Evolutionary conservation across 2,113 vertebrate genomes (phyloP), one percentile per base, ranked within the genome.

Genomic region (Laticauda colubrina): DNA sequence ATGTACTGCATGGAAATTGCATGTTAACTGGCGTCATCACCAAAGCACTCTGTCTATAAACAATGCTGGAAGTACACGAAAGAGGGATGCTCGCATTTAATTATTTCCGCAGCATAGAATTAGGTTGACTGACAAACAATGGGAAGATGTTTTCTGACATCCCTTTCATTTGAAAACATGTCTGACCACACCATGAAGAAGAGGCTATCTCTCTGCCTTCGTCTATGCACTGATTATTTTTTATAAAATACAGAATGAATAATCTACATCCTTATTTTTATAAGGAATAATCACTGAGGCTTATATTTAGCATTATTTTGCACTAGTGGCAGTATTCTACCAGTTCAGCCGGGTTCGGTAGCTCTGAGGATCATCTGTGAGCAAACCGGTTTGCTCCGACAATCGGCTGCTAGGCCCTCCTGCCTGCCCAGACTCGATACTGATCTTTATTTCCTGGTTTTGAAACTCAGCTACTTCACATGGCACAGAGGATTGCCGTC

Each of bases 281-380:
- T 59, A 93, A 61, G 15, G n/a, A 93, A 59, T 94, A 94, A 89
- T 51, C 61, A 95, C 18, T 51, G 95, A 48, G 95, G 90, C 34
- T 95, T 29, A 85, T n/a, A 88, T 43, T 89, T 88, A 21, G 34
- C 81, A 81, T 54, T 59, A 9, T 51, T 75, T 88, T 88, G 34
- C 18, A 39, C 7, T 8, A 51, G 48, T 51, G 7, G 48, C 1
- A 0, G 48, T 51, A 51, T 51, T 51, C 48, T 51, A 51, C 48
- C 48, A 51, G 48, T 51, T 51, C 1, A 8, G 8, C 48, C 48
- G 0, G 8, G 48, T 51, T 51, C 8, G 8, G 48, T 51, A 51
- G 48, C 48, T 51, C 48, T 8, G 48, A 51, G 48, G 48, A 51
- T 51, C 48, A 51, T 51, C 48, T 51, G 48, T 51, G 48, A 51